Evolutionary conservation across 2,797 vertebrate species (phyloP), one percentile per base, ranked within the genome.

Genomic region (Parauchenoglanis ngamensis): DNA sequence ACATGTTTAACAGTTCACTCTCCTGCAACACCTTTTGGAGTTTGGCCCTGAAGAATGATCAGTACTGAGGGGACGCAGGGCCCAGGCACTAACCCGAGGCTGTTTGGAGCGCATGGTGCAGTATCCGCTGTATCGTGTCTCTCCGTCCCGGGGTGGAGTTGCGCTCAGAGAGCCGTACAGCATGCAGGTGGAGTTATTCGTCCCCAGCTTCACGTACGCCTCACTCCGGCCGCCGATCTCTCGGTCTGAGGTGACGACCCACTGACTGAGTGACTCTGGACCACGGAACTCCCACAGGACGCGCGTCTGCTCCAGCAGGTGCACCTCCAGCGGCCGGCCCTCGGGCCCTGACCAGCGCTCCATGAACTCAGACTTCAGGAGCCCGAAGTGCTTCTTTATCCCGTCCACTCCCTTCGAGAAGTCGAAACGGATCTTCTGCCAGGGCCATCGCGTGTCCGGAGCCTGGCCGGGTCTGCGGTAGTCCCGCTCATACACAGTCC

Each of bases 151-250:
- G 1, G 98, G 98, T 0, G 94, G 94, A 23, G 92, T 92, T 0
- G 96, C 96, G 83, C 92, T 95, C 88, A 99, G 95, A 7, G 93
- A 96, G 70, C 98, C 98, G 15, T 96, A 96, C 0, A 99, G 90
- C 56, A 98, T 86, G 77, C 96, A 97, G 31, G 95, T 97, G 31
- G 93, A 94, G 83, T 95, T 95, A 93, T 98, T 98, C 88, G 91
- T 96, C 54, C 97, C 95, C 44, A 98, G 25, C 85, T 96, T 96
- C 88, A 98, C 35, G 83, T 94, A 94, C 59, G 92, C 94, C 91
- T 97, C 94, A 87, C 98, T 99, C 61, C 95, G 96, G 10, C 98
- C 98, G 86, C 98, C 98, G 10, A 99, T 97, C 85, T 96, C 97
- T 10, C 44, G 91, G 90, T 99, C 98, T 0, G 97, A 98, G 15